phyloP scores from a whole-genome alignment of 2,113 vertebrate species.

The Glaucidium brasilianum region DNA sequence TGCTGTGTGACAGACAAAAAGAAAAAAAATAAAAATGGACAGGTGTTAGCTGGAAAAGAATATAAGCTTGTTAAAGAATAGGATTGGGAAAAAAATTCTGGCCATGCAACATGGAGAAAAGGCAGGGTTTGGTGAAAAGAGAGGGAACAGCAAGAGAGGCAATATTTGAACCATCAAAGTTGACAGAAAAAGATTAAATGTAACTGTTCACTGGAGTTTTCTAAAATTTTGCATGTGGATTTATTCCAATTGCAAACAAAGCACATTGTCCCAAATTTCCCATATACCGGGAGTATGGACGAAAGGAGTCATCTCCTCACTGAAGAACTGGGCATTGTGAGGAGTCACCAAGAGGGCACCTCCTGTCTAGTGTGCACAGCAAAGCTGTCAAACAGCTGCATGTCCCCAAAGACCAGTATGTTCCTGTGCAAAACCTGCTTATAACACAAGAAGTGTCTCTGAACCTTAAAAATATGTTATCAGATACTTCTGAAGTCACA shows the following conservation, averaged over 20 bases:
- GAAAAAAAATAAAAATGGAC: background rate
- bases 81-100: background rate
- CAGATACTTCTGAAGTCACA: background rate
- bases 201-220: background rate
- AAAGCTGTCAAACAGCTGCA: background rate
- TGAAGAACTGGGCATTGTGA: background rate
- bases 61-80: background rate
- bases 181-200: background rate
- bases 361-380: background rate
- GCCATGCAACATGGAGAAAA: background rate
- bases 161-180: background rate
- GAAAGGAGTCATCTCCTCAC: background rate
- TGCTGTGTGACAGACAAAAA: background rate
- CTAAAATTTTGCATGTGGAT: background rate
- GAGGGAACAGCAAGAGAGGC: background rate
- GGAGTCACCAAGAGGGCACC: background rate
- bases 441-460: background rate
- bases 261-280: background rate
- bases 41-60: background rate
- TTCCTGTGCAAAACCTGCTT: background rate
- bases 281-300: background rate
- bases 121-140: background rate
- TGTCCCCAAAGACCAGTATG: rapidly evolving
- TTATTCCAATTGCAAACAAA: background rate
- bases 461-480: background rate